Evolutionary conservation across 2,113 vertebrate species (phyloP).

Genomic region (Uropsilus gracilis): DNA sequence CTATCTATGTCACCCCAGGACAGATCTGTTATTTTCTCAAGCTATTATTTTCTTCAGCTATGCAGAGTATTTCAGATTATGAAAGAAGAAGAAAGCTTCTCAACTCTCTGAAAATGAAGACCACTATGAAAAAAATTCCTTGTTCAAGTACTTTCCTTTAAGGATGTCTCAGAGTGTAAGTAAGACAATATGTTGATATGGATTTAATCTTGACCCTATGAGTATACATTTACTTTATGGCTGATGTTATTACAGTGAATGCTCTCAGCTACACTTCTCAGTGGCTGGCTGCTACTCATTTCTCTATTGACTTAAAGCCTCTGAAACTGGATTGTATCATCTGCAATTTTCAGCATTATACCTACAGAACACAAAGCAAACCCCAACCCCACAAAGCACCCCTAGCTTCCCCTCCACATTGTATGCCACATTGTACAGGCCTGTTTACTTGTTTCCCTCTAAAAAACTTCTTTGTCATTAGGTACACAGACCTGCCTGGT

Average conservation of each 20-base stretch:
- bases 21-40: neutral
- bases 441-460: too few relatives aligned
- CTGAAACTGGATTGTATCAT: neutral
- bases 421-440: neutral
- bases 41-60: constrained; percentile 35
- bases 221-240: constrained; percentile 11
- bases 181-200: neutral
- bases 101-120: neutral
- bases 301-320: neutral
- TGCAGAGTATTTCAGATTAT: neutral
- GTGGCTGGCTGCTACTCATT: neutral
- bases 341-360: neutral
- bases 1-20: neutral
- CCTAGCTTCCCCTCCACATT: neutral
- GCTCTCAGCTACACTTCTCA: constrained; percentile 2
- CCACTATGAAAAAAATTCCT: neutral
- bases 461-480: too few relatives aligned
- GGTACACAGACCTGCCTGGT: too few relatives aligned
- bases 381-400: neutral
- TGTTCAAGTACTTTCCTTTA: neutral
- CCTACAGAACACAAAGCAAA: neutral
- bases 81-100: neutral
- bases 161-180: constrained; percentile 28
- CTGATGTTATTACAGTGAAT: neutral
- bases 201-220: neutral